A percentile compares a stretch with the other conserved stretches of the same genome.
Conservation (phyloP, 1,140 invertebrate species). For the Drosophila insularis region DNA sequence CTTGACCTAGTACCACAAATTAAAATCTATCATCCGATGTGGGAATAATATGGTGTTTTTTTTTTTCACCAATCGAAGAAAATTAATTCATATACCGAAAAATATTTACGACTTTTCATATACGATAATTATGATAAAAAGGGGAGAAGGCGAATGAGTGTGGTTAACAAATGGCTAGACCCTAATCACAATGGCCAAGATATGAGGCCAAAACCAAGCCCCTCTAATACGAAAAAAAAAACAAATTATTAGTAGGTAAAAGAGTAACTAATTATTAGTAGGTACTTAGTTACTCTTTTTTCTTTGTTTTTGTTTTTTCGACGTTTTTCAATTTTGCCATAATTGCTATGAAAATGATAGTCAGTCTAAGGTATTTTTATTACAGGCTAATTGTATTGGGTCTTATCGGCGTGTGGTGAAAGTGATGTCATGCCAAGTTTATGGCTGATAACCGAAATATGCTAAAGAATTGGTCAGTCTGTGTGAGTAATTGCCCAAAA, state of each 20-base stretch:
- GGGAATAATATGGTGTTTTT: neutral
- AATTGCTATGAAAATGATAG: slow-evolving; percentile 26
- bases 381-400: slow-evolving; percentile 51
- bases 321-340: neutral
- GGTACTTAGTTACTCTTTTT: neutral
- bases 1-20: slow-evolving; percentile 66
- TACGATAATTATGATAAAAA: slow-evolving; percentile 15
- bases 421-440: slow-evolving; percentile 63
- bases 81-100: slow-evolving; percentile 20
- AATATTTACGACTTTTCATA: slow-evolving; percentile 31
- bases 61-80: neutral
- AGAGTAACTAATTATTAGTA: neutral
- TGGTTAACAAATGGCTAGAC: neutral
- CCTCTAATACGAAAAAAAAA: slow-evolving; percentile 21
- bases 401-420: slow-evolving; percentile 63
- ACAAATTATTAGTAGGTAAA: neutral
- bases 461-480: slow-evolving; percentile 17
- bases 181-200: slow-evolving; percentile 20
- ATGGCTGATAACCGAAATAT: slow-evolving; percentile 39
- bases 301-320: neutral
- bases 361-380: slow-evolving; percentile 68
- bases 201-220: slow-evolving; percentile 23
- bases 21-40: slow-evolving; percentile 33
- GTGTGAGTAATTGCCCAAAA: slow-evolving; percentile 34
- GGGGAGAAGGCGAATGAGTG: neutral